phyloP scores from a whole-genome alignment of 2,888 invertebrate genomes.

The Germaria angustata region DNA sequence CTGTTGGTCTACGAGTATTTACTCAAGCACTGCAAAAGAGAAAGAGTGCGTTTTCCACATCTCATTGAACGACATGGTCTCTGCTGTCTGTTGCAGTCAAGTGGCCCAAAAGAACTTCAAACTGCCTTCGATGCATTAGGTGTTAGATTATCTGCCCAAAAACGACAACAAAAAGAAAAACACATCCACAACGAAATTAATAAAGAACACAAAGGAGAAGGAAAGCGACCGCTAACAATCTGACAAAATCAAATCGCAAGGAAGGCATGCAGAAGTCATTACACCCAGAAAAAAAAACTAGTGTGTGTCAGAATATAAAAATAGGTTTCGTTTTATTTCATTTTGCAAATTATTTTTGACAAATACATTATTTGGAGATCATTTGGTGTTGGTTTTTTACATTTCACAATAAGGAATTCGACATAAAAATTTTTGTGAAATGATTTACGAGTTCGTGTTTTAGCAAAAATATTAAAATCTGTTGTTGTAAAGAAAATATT shows the following conservation, averaged over 20 bases:
- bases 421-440: conserved; percentile 26
- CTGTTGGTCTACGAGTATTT: conserved; percentile 12
- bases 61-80: conserved; percentile 32
- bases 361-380: conserved; percentile 20
- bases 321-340: background rate
- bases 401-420: conserved; percentile 51
- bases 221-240: background rate
- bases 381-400: background rate
- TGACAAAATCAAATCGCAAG: background rate
- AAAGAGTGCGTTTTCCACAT: conserved; percentile 20
- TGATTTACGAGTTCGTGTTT: conserved; percentile 12
- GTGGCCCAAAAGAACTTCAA: conserved; percentile 45
- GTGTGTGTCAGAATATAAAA: conserved; percentile 27
- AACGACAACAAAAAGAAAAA: conserved; percentile 1
- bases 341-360: conserved; percentile 1
- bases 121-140: conserved; percentile 62
- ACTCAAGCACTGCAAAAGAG: background rate
- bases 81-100: conserved; percentile 39
- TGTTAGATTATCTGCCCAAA: conserved; percentile 60
- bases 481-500: background rate
- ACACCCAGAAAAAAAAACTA: conserved; percentile 23
- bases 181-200: background rate
- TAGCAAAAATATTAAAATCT: background rate
- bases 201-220: background rate
- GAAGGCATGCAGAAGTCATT: conserved; percentile 42